Conservation (phyloP, 2,888 invertebrate species). For the Dynastes tityus region DNA sequence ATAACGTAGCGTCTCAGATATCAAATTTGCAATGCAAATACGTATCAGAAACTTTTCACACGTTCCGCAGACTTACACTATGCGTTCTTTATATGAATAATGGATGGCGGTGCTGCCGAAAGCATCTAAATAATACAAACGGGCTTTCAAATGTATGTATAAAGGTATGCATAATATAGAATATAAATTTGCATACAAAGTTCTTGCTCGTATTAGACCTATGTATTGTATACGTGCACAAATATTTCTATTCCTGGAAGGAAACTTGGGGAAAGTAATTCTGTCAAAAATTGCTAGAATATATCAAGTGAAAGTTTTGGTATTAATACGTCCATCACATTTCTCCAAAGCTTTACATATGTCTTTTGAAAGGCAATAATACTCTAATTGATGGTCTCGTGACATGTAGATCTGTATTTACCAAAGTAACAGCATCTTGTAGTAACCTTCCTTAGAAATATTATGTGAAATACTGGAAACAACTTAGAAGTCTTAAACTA, state of each 20-base stretch:
- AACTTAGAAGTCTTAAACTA: no score
- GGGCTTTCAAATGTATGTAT: slow-evolving; percentile 12
- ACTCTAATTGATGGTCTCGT: neutral
- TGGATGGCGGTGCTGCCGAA: slow-evolving; percentile 25
- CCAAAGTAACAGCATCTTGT: no score
- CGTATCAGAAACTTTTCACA: slow-evolving; percentile 34
- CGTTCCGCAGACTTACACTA: slow-evolving; percentile 17
- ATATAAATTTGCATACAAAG: slow-evolving; percentile 10
- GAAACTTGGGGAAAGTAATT: neutral
- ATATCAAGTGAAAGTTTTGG: neutral
- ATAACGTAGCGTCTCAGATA: slow-evolving; percentile 10
- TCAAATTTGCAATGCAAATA: slow-evolving; percentile 39
- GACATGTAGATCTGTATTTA: no score
- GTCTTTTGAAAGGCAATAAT: neutral
- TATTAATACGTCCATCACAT: neutral
- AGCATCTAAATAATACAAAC: slow-evolving; percentile 32
- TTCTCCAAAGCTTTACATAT: neutral
- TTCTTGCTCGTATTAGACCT: neutral
- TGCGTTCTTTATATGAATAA: slow-evolving; percentile 38
- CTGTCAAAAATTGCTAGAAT: neutral
- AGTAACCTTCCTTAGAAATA: no score
- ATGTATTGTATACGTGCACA: neutral
- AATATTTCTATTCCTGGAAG: neutral
- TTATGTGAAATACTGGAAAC: no score
- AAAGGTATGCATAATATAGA: slow-evolving; percentile 14